Base-by-base conservation (phyloP, 2,888 invertebrate species). In the Xylocampa areola region DNA sequence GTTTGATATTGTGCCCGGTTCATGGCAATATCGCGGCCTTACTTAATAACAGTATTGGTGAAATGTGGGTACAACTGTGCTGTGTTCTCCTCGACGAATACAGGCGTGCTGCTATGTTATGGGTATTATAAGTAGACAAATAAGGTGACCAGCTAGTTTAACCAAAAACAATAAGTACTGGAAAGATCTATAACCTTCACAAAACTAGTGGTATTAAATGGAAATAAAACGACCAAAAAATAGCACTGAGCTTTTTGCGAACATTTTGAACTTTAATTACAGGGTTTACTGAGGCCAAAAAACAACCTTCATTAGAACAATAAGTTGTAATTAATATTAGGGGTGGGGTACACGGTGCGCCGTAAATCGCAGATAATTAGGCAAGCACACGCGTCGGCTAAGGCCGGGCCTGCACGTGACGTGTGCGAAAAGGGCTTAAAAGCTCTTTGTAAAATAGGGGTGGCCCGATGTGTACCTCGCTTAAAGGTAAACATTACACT, bases 321-420 rank as follows among this genome's bases (percentile, higher is more conserved):
- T 82, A 85, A 82, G 74, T 79, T 77, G 84, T 86, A 85, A 88
- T 87, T 86, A 88, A 87, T 87, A 86, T 85, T 73, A 81, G 77
- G 80, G 80, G 68, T 39, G 73, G 68, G 69, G 71, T 79, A 78
- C 80, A 81, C 76, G n/a, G n/a, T n/a, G n/a, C n/a, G 80, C 74
- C 80, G 84, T 89, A 89, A 88, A 90, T 90, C 84, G 85, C 81
- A 85, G 85, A 90, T 89, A 90, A 91, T 92, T 91, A 91, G 85
- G 83, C 77, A 73, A 70, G 71, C 81, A 68, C 74, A 74, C 69
- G 75, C 73, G 78, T 76, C 70, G 70, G 77, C 44, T 69, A 58
- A 49, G 64, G 60, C 72, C 73, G 47, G 71, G 77, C 59, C 81
- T 85, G 87, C 69, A 69, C 82, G 84, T 89, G 90, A 89, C 84